A percentile compares a stretch with the other conserved stretches of the same genome.
phyloP scores from a whole-genome alignment of 2,888 invertebrate species.

The Cephus pulcher region DNA sequence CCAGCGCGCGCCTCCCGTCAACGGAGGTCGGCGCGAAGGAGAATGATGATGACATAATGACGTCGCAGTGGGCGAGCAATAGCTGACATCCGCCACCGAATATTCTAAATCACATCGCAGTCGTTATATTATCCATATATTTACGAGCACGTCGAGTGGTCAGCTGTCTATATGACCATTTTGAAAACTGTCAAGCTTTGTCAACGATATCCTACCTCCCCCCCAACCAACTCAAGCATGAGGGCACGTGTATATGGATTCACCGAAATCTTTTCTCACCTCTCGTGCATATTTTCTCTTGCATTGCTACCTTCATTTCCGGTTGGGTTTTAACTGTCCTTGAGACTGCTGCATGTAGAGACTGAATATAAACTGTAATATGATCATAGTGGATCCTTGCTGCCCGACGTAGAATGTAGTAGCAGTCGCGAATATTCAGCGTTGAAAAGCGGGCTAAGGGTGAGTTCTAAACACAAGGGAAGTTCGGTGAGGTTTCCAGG shows the following conservation, averaged over 20 bases:
- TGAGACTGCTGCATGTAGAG: background rate
- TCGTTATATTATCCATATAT: background rate
- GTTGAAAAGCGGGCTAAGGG: background rate
- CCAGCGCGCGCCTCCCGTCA: constrained; percentile 63
- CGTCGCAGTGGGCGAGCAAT: constrained; percentile 66
- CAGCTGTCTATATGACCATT: background rate
- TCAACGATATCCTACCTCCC: background rate
- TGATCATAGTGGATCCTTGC: background rate
- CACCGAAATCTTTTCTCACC: background rate
- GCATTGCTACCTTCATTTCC: background rate
- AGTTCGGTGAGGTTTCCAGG: background rate
- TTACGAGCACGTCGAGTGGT: background rate
- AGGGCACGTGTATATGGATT: background rate
- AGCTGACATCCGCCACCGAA: constrained; percentile 66
- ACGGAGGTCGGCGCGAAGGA: constrained; percentile 56
- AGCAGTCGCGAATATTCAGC: background rate
- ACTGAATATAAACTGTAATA: background rate
- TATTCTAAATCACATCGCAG: constrained; percentile 61
- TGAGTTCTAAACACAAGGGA: background rate
- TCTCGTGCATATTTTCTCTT: background rate
- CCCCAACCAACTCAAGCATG: background rate
- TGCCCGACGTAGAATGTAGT: background rate
- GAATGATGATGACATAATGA: constrained; percentile 67
- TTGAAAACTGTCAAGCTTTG: background rate
- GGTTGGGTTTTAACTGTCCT: background rate